Base-by-base conservation (phyloP, 2,113 vertebrate genomes). In the Pedionomus torquatus region DNA sequence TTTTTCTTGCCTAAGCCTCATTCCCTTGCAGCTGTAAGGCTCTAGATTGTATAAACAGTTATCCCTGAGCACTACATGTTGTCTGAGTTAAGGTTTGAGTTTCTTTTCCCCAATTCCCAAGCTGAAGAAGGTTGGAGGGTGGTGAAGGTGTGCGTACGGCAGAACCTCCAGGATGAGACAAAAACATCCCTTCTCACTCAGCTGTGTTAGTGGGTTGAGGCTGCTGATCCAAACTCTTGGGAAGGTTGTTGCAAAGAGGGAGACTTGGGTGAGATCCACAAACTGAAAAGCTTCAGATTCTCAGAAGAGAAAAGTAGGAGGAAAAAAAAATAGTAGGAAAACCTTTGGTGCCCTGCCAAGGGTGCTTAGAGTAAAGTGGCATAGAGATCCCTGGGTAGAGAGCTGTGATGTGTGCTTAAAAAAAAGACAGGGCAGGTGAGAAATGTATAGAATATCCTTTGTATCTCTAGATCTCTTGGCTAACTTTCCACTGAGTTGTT, bases 1-100 rank as follows among this genome's bases (percentile, higher is more conserved):
- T 95, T 97, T 96, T 95, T 88, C 94, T 93, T 96, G 69, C 77
- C 54, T 24, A 54, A 82, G 49, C 55, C 58, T 93, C 35, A 8
- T 69, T 91, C 52, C 58, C 54, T 79, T 65, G n/a, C 77, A 95
- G 89, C 77, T 91, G 72, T 28, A 83, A 83, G 57, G 61, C 83
- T 78, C 28, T 94, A 41, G 41, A 26, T 93, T 61, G 58, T 85
- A 33, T 93, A 87, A 91, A 96, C 65, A 85, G 20, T 44, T 72
- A n/a, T 49, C 20, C 31, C 25, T 89, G 80, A 96, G 95, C 82
- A 69, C n/a, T 92, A 1, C 75, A 69, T 79, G 15, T 92, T 89
- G 63, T 94, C 69, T 66, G 70, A 79, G 58, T 87, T 76, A 24
- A 76, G 35, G 25, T 61, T 85, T 54, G 30, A 75, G 43, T 5